Evolutionary conservation across 2,797 vertebrate genomes (phyloP).

Genomic region (Ispidina picta): DNA sequence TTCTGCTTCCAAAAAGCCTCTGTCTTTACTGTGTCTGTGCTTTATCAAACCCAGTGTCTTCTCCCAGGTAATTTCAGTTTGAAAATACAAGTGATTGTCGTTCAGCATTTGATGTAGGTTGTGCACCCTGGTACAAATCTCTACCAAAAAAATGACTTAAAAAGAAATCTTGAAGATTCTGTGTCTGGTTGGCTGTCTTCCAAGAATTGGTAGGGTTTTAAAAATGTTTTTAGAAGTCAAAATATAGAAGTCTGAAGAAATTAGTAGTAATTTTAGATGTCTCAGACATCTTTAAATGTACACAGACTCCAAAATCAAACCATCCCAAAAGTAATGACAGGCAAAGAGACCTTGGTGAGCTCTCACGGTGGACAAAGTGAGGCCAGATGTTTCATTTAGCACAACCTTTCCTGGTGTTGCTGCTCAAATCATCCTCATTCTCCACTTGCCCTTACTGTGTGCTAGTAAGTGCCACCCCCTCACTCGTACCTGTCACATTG

Average conservation of each 20-base stretch:
- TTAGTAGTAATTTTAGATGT: background rate
- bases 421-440: background rate
- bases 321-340: background rate
- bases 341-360: background rate
- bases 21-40: background rate
- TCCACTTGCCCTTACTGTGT: background rate
- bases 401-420: background rate
- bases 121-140: background rate
- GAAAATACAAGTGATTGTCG: background rate
- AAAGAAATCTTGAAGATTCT: background rate
- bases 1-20: background rate
- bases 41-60: background rate
- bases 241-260: background rate
- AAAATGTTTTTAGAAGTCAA: background rate
- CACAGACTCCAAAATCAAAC: background rate
- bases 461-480: slow-evolving; percentile 38
- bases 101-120: background rate
- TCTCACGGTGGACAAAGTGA: background rate
- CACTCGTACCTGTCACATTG: background rate
- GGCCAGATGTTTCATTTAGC: background rate
- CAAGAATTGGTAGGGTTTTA: background rate
- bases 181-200: background rate
- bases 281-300: background rate
- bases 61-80: background rate
- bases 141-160: background rate